Evolutionary conservation across 2,888 invertebrate species (phyloP), one percentile per base, ranked within the genome.

Genomic region (Drosophila meridiana): DNA sequence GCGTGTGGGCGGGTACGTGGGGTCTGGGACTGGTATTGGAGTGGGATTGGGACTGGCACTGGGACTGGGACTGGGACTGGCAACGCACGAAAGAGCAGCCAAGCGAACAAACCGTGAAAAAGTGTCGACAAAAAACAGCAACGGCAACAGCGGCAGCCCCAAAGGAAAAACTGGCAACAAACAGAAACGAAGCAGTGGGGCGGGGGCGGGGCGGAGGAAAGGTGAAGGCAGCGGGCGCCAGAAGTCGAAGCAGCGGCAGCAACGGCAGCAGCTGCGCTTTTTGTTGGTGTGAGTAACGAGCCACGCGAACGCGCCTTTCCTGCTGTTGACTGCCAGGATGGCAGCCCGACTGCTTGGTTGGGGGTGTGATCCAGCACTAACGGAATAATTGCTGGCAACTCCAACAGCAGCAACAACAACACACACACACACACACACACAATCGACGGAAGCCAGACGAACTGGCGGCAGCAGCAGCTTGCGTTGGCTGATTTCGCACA

Each of bases 101-200:
- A 89, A 87, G 87, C 89, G 83, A 89, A 80, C 86, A 89, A 89
- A 81, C 88, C 86, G 89, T 88, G 88, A 89, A 88, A 89, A 88
- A 88, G 89, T 86, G 88, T 88, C 87, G 89, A 82, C 84, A 86
- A 88, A 78, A 87, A 87, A 87, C 86, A 86, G 83, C 87, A 81
- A 72, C 55, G 68, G 70, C 80, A 78, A 80, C 73, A 61, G 52
- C 68, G 72, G 71, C 74, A 69, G 75, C 65, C 56, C 61, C 64
- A 69, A 71, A 66, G 66, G 66, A 66, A 66, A 66, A 59, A 59
- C 59, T 79, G 71, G 70, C 77, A 67, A 78, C 67, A 50, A 53
- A 52, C 59, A 52, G 34, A 52, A 52, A 36, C 34, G 28, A 53
- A 40, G 36, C 45, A n/a, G 28, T n/a, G 30, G 20, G 11, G 42